Evolutionary conservation across 2,888 invertebrate species (phyloP).

Genomic region (Parthenolecanium corni): DNA sequence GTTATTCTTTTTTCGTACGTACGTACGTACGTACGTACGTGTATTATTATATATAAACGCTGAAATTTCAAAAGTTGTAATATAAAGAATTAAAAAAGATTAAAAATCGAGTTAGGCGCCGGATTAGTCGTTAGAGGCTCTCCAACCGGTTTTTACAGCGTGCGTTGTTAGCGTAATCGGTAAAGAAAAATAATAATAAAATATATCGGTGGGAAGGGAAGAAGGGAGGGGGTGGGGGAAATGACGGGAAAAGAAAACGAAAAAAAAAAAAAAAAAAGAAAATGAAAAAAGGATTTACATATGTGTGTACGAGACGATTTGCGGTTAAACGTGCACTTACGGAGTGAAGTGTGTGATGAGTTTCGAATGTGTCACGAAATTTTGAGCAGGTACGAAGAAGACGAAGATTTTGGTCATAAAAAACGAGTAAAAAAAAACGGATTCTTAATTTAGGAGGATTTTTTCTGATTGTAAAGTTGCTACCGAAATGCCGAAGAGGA

Average conservation of each 20-base stretch:
- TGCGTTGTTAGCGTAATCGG: neutral
- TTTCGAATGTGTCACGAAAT: neutral
- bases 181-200: neutral
- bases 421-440: neutral
- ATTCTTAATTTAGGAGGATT: no score
- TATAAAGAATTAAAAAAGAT: neutral
- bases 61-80: neutral
- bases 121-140: neutral
- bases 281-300: neutral
- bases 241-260: neutral
- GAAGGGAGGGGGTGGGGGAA: no score
- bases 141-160: neutral
- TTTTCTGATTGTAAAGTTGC: no score
- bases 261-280: no score
- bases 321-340: neutral
- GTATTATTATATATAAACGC: no score
- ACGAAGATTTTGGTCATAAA: neutral
- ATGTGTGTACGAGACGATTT: neutral
- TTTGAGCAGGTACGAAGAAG: neutral
- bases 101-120: constrained; percentile 5
- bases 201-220: no score
- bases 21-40: no score
- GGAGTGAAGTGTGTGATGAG: neutral
- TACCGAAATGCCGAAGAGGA: no score
- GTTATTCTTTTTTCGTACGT: no score